Percentiles rank a stretch among this genome's conserved stretches.
Evolutionary conservation across 2,113 vertebrate species (phyloP).

Genomic region (Emydura subglobosa): DNA sequence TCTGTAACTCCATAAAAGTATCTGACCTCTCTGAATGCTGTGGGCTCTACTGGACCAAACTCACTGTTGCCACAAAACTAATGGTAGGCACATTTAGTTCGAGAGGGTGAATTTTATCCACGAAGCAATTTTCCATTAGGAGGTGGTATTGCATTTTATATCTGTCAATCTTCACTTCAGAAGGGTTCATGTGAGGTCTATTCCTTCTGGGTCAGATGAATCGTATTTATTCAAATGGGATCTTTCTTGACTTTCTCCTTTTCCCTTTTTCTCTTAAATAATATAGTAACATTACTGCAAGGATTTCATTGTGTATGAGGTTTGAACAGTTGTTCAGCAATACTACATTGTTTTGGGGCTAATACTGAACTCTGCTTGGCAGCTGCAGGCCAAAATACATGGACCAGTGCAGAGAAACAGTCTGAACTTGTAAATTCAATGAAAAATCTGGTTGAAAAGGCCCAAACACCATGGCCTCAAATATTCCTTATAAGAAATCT

Average conservation of each 20-base stretch:
- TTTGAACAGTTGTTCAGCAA: not conserved
- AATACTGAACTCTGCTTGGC: not conserved
- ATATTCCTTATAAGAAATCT: conserved; percentile 5
- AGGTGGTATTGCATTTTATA: not conserved
- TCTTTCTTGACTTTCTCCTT: not conserved
- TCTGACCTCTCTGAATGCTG: not conserved
- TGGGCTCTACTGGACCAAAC: not conserved
- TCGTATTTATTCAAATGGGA: no score
- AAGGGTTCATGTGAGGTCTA: not conserved
- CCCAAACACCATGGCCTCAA: not conserved
- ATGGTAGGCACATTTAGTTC: not conserved
- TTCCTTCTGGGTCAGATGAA: not conserved
- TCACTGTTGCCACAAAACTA: not conserved
- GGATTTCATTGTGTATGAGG: not conserved
- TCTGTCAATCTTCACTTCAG: not conserved
- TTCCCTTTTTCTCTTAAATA: not conserved
- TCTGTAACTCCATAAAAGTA: not conserved
- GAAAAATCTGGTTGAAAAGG: not conserved
- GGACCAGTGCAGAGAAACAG: not conserved
- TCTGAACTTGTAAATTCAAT: not conserved
- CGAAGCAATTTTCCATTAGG: not conserved
- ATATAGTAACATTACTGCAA: not conserved
- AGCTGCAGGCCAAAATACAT: rapidly evolving
- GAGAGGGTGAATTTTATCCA: not conserved
- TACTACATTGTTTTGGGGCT: not conserved